Conservation (phyloP, 2,113 vertebrate genomes). For the Malaclemys terrapin region DNA sequence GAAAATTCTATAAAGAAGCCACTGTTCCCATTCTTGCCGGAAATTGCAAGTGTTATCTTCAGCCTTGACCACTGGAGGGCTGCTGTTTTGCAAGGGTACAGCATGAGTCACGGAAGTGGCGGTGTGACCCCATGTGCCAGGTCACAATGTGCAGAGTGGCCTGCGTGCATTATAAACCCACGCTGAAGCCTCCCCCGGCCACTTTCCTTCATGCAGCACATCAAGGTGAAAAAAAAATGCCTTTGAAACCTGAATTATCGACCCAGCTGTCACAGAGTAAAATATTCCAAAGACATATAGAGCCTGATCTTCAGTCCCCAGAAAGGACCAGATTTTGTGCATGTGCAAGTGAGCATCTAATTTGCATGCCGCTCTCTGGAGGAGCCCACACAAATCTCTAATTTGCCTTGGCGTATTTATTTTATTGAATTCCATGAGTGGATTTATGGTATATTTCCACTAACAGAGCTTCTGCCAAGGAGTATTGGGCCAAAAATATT, state of each 20-base stretch:
- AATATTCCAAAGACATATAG: background rate
- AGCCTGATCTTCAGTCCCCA: background rate
- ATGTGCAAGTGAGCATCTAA: background rate
- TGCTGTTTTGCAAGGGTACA: background rate
- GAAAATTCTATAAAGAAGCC: background rate
- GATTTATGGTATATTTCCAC: no score
- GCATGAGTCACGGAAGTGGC: background rate
- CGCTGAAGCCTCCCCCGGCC: no score
- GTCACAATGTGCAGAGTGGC: no score
- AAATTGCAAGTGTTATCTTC: background rate
- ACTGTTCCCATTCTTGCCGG: background rate
- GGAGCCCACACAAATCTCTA: no score
- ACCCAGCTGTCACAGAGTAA: background rate
- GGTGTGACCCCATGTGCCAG: no score
- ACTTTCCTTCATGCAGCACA: no score
- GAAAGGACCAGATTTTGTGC: background rate
- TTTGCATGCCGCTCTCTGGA: background rate
- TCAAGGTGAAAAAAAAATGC: background rate
- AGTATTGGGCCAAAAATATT: background rate
- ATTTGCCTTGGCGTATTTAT: no score
- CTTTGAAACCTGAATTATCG: background rate
- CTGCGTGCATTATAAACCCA: no score
- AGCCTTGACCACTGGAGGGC: background rate
- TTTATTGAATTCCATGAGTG: no score
- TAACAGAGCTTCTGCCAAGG: background rate